phyloP scores from a whole-genome alignment of 1,140 invertebrate species.

The Drosophila lacteicornis region DNA sequence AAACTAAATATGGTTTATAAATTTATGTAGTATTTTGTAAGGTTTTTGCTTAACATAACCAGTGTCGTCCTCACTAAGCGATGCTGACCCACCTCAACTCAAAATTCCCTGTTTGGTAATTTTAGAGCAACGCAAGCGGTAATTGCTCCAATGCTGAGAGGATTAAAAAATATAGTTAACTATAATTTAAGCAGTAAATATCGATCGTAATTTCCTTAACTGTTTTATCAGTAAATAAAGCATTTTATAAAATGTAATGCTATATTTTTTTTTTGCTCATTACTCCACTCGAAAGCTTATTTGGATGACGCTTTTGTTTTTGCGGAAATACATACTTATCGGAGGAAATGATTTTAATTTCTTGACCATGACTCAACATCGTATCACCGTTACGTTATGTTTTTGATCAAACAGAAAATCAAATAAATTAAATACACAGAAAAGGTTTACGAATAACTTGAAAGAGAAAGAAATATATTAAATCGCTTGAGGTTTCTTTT shows the following conservation, averaged over 20 bases:
- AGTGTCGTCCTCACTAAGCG: no score
- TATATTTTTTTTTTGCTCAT: neutral
- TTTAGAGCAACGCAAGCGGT: neutral
- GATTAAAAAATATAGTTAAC: no score
- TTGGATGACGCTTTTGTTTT: conserved; percentile 11
- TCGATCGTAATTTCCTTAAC: neutral
- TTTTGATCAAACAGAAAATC: neutral
- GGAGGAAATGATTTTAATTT: conserved; percentile 3
- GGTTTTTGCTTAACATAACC: no score
- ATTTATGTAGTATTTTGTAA: no score
- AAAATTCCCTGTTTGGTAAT: neutral
- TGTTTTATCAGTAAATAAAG: neutral
- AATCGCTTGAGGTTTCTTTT: neutral
- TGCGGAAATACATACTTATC: conserved; percentile 7
- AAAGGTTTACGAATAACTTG: neutral
- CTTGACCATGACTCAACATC: neutral
- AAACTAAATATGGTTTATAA: no score
- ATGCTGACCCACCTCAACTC: neutral
- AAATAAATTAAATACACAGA: neutral
- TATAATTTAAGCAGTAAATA: neutral
- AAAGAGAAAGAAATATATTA: no score
- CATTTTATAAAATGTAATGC: no score
- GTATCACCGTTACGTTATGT: neutral
- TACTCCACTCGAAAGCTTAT: neutral
- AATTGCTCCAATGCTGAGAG: no score